A percentile compares a stretch with the other conserved stretches of the same genome.
Conservation (phyloP, 2,888 invertebrate genomes). For the Drosophila peninsularis region DNA sequence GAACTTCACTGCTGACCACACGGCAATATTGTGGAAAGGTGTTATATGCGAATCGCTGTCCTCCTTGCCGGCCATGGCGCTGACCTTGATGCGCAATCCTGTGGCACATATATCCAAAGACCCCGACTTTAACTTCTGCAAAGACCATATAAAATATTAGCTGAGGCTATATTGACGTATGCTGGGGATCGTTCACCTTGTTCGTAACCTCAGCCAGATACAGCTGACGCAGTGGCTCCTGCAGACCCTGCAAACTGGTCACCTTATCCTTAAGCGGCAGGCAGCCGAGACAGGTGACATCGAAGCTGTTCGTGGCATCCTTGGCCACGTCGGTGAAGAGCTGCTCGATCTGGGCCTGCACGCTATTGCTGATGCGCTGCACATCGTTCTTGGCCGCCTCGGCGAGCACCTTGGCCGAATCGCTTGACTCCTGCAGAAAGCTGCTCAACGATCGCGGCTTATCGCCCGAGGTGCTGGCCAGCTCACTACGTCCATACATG, state of each 20-base stretch:
- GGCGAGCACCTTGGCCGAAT: conserved; percentile 69
- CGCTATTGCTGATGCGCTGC: conserved; percentile 88
- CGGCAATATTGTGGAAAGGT: conserved; percentile 95
- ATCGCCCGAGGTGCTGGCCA: conserved; percentile 81
- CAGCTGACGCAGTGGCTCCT: conserved; percentile 91
- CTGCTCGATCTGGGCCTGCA: conserved; percentile 94
- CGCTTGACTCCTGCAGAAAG: conserved; percentile 77
- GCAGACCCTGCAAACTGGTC: conserved; percentile 92
- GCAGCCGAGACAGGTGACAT: conserved; percentile 93
- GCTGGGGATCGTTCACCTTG: conserved; percentile 71
- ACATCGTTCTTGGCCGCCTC: conserved; percentile 82
- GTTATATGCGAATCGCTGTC: conserved; percentile 86
- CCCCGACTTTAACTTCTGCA: conserved; percentile 81
- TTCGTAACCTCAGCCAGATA: conserved; percentile 86
- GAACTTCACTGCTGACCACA: conserved; percentile 96
- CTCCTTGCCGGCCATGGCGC: conserved; percentile 32
- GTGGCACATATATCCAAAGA: conserved; percentile 84
- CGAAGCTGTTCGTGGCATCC: conserved; percentile 88
- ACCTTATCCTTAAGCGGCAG: conserved; percentile 91
- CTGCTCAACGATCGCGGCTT: conserved; percentile 80
- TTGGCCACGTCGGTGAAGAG: conserved; percentile 92
- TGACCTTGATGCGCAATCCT: conserved; percentile 90
- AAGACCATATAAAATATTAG: not conserved
- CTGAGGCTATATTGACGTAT: not conserved
- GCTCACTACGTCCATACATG: conserved; percentile 84